These are phyloP conservation scores for Heliothis subflexa DNA, from an alignment of 1,140 invertebrate genomes.

Conservation along the genomic window DNA sequence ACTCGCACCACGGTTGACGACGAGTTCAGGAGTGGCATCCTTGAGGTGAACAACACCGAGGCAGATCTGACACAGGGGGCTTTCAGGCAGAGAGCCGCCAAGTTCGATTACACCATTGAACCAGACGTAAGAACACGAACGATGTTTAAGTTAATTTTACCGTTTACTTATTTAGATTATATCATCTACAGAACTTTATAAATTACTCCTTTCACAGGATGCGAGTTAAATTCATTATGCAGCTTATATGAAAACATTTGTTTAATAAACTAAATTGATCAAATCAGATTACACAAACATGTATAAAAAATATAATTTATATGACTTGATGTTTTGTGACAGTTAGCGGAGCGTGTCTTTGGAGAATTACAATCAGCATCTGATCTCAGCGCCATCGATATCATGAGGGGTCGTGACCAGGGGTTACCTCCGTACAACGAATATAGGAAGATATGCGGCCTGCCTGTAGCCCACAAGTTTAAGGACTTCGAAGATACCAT, in stretches of 20 bases:
- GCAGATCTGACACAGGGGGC: slow-evolving; percentile 47
- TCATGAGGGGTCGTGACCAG: slow-evolving; percentile 90
- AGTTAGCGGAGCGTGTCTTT: slow-evolving; percentile 54
- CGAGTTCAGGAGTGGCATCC: slow-evolving; percentile 38
- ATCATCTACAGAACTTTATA: no score
- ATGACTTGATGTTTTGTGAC: not conserved
- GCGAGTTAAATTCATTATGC: no score
- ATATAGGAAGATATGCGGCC: slow-evolving; percentile 88
- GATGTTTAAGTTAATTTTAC: no score
- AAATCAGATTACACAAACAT: no score
- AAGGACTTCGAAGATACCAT: slow-evolving; percentile 84
- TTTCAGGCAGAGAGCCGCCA: slow-evolving; percentile 40
- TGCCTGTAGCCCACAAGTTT: slow-evolving; percentile 84
- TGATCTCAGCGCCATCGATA: slow-evolving; percentile 84
- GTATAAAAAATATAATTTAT: no score
- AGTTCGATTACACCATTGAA: slow-evolving; percentile 45
- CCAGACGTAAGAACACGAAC: slow-evolving; percentile 40
- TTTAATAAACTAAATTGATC: no score
- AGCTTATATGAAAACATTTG: no score
- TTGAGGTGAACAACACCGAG: slow-evolving; percentile 51
- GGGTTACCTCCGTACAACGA: slow-evolving; percentile 90
- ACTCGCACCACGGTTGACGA: slow-evolving; percentile 38
- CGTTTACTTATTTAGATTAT: no score
- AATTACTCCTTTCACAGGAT: no score
- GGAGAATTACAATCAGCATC: slow-evolving; percentile 44